Percentiles rank a stretch among this genome's conserved stretches.
phyloP scores from a whole-genome alignment of 1,140 invertebrate genomes.

The Anastrepha ludens region DNA sequence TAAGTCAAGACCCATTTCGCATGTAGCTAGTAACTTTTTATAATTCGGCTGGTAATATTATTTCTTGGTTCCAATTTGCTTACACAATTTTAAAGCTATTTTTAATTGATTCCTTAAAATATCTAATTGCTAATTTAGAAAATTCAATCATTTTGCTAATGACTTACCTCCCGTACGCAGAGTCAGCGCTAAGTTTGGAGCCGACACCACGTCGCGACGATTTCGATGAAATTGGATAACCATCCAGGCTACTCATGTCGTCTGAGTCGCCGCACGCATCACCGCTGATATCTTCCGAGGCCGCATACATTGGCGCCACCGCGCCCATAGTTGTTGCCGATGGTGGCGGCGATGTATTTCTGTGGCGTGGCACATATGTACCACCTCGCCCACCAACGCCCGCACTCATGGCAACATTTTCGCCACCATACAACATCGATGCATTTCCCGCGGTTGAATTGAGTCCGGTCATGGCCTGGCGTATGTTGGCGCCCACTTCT shows the following conservation, averaged over 20 bases:
- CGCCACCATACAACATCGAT: constrained; percentile 14
- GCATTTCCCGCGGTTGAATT: neutral
- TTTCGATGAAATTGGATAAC: constrained; percentile 69
- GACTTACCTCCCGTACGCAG: constrained; percentile 82
- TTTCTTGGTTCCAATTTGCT: no score
- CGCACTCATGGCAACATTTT: neutral
- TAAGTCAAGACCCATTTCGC: no score
- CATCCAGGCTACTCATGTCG: constrained; percentile 70
- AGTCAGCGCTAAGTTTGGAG: constrained; percentile 77
- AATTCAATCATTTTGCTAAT: no score
- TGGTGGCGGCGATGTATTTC: neutral
- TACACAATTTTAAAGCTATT: no score
- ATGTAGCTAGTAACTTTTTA: no score
- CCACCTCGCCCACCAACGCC: neutral
- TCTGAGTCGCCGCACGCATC: constrained; percentile 67
- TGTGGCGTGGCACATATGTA: neutral
- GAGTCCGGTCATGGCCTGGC: constrained; percentile 57
- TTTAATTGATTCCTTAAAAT: no score
- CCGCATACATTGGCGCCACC: constrained; percentile 35
- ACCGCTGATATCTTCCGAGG: constrained; percentile 38
- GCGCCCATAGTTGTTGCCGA: constrained; percentile 38
- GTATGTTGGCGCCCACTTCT: constrained; percentile 61
- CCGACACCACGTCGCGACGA: constrained; percentile 64
- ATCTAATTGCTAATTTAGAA: no score
- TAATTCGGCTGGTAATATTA: no score